Percentiles rank a stretch among this genome's conserved stretches.
Evolutionary conservation across 2,113 vertebrate species (phyloP).

Genomic region (Myotis yumanensis): DNA sequence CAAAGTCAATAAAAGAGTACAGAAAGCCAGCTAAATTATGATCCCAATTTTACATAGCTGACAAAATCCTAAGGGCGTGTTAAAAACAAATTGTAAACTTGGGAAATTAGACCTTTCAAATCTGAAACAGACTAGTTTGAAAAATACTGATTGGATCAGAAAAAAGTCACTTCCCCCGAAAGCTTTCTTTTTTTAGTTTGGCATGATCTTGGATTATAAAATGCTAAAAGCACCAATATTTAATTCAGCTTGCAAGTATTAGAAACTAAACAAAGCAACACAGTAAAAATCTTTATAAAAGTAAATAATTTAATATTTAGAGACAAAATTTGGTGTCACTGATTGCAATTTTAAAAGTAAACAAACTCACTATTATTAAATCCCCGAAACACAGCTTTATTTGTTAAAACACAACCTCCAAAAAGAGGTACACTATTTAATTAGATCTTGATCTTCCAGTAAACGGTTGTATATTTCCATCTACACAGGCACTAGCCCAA

Average conservation of each 20-base stretch:
- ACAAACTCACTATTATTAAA: not conserved
- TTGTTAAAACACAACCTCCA: not conserved
- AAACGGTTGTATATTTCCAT: slow-evolving; percentile 51
- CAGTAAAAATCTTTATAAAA: not conserved
- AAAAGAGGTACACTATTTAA: slow-evolving; percentile 36
- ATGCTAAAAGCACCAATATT: slow-evolving; percentile 33
- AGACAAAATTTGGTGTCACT: not conserved
- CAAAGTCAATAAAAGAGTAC: slow-evolving; percentile 8
- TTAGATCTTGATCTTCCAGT: slow-evolving; percentile 57
- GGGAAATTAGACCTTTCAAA: slow-evolving; percentile 42
- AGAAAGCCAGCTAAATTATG: slow-evolving; percentile 49
- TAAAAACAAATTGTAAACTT: slow-evolving; percentile 54
- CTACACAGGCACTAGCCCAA: slow-evolving; percentile 61
- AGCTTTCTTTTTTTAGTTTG: slow-evolving; percentile 40
- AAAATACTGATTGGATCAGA: slow-evolving; percentile 50
- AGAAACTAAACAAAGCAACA: not conserved
- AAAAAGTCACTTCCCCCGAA: slow-evolving; percentile 14
- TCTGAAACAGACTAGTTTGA: slow-evolving; percentile 35
- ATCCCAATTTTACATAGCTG: not conserved
- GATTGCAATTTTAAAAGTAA: not conserved
- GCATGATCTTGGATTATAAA: slow-evolving; percentile 30
- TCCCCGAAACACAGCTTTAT: not conserved
- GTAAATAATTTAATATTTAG: not conserved
- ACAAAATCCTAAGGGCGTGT: slow-evolving; percentile 37
- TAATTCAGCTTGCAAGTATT: not conserved